Percentiles rank a stretch among this genome's conserved stretches.
These are phyloP conservation scores for Clepsis dumicolana DNA, from an alignment of 2,888 invertebrate species.

Conservation along the genomic window DNA sequence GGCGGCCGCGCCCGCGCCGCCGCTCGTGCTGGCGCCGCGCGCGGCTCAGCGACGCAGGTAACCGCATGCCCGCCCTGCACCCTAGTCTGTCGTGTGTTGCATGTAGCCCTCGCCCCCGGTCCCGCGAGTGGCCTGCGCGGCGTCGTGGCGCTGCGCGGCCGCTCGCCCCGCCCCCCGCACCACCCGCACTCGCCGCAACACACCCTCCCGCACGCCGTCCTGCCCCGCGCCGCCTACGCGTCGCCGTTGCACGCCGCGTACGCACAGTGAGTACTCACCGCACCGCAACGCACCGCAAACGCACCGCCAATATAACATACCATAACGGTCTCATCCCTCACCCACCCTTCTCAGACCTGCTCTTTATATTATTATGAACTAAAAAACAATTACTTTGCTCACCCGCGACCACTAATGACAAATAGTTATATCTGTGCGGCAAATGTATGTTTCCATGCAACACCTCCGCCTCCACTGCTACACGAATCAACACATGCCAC, in stretches of 20 bases:
- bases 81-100: constrained; percentile 61
- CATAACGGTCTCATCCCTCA: neutral
- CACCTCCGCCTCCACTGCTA: too few species aligned
- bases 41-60: constrained; percentile 92
- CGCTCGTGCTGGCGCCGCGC: constrained; percentile 91
- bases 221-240: constrained; percentile 89
- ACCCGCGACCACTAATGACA: too few species aligned
- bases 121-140: constrained; percentile 86
- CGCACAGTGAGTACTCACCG: constrained; percentile 92
- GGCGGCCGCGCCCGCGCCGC: constrained; percentile 87
- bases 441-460: too few species aligned
- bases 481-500: too few species aligned
- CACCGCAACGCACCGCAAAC: constrained; percentile 43
- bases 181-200: constrained; percentile 87
- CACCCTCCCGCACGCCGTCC: constrained; percentile 92
- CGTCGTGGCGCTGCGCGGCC: constrained; percentile 90
- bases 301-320: constrained; percentile 21
- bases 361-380: too few species aligned
- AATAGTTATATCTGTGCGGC: too few species aligned
- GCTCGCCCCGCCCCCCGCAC: constrained; percentile 89
- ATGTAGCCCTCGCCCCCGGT: constrained; percentile 92
- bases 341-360: too few species aligned
- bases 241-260: constrained; percentile 93
- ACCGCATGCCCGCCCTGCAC: constrained; percentile 52
- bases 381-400: too few species aligned